Evolutionary conservation across 2,797 vertebrate species (phyloP).

Genomic region (Limosa lapponica): DNA sequence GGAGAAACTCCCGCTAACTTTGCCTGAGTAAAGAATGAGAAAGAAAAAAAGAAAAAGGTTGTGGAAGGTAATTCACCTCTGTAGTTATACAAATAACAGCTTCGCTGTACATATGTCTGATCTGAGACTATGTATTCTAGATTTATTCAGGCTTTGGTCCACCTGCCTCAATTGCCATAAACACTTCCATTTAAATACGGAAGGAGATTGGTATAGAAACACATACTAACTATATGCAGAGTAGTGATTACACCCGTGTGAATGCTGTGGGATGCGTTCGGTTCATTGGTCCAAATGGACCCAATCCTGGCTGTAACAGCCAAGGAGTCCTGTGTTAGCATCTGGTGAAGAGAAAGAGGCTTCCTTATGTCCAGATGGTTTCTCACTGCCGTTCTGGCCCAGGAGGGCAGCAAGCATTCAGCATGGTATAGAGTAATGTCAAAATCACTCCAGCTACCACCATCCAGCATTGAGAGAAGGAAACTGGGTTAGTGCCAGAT

Average conservation of each 20-base stretch:
- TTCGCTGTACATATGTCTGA: neutral
- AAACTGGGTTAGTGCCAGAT: neutral
- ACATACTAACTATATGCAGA: neutral
- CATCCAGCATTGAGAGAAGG: neutral
- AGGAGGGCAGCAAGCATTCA: accelerated
- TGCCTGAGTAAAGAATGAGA: neutral
- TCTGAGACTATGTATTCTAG: neutral
- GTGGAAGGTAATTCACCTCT: neutral
- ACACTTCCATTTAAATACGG: neutral
- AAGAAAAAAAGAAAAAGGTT: neutral
- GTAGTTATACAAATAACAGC: neutral
- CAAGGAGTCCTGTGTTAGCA: neutral
- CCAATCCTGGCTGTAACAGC: neutral
- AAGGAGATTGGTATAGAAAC: neutral
- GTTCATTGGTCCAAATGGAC: neutral
- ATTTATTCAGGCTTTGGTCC: neutral
- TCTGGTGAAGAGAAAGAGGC: neutral
- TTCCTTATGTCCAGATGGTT: neutral
- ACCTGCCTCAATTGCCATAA: neutral
- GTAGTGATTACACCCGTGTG: accelerated
- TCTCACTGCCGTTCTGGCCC: neutral
- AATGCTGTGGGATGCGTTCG: neutral
- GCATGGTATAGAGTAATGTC: neutral
- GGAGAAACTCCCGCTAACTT: neutral
- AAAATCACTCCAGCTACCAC: neutral